Percentiles rank a stretch among this genome's conserved stretches.
These are phyloP conservation scores for Emmelina monodactyla DNA, from an alignment of 2,888 invertebrate genomes.

Conservation along the genomic window DNA sequence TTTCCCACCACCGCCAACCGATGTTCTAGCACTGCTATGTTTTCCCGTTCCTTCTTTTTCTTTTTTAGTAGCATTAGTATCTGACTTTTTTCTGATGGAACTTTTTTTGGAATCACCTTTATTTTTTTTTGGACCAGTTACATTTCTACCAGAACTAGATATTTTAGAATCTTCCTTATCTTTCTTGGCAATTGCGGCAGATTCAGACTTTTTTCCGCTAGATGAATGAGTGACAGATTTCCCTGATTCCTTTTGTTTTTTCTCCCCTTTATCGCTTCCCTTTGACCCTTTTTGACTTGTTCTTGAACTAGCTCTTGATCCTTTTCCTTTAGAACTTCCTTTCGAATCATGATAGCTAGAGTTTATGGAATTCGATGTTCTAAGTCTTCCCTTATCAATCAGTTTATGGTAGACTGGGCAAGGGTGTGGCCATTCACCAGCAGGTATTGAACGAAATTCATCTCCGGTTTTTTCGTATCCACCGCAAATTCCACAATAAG, in stretches of 20 bases:
- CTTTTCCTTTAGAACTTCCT: conserved; percentile 40
- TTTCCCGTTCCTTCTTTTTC: not conserved
- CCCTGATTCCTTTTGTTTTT: conserved; percentile 1
- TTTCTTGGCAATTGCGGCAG: not conserved
- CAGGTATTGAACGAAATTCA: no score
- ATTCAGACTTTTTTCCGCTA: no score
- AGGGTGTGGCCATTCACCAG: conserved; percentile 29
- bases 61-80: not conserved
- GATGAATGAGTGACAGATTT: no score
- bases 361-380: no score
- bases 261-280: conserved; percentile 3
- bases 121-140: conserved; percentile 5
- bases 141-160: not conserved
- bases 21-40: not conserved
- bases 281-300: conserved; percentile 17
- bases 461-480: conserved; percentile 44
- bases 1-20: not conserved
- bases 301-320: no score
- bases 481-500: conserved; percentile 43
- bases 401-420: conserved; percentile 50
- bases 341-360: conserved; percentile 29
- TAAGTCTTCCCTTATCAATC: conserved; percentile 33
- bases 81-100: not conserved
- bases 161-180: not conserved
- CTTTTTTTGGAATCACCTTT: conserved; percentile 35